These are phyloP conservation scores for Eretmocerus hayati DNA, from an alignment of 2,888 invertebrate genomes.

Conservation along the genomic window DNA sequence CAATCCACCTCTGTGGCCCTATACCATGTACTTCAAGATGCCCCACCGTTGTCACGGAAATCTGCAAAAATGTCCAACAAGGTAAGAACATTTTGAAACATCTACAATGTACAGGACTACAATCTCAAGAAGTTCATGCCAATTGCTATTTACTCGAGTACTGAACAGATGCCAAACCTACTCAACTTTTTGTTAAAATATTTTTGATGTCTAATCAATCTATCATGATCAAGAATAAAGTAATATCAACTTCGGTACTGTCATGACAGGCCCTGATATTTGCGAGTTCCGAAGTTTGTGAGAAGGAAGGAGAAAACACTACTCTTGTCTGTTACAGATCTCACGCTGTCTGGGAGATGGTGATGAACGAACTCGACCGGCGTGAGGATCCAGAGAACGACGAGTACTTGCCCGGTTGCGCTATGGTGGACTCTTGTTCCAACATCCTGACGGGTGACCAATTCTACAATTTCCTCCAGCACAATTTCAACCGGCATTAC, in stretches of 20 bases:
- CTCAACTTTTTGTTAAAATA: no score
- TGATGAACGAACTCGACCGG: slow-evolving; percentile 87
- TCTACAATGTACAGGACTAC: no score
- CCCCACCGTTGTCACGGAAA: slow-evolving; percentile 91
- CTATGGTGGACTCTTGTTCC: slow-evolving; percentile 92
- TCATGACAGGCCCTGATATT: no score
- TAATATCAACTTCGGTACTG: no score
- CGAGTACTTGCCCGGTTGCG: slow-evolving; percentile 84
- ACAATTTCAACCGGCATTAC: slow-evolving; percentile 89
- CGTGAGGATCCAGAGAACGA: slow-evolving; percentile 85
- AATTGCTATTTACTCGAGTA: no score
- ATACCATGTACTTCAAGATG: slow-evolving; percentile 97
- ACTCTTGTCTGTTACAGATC: no score
- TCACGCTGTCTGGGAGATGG: slow-evolving; percentile 95
- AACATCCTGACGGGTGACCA: slow-evolving; percentile 88
- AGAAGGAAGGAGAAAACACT: no score
- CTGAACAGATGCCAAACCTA: no score
- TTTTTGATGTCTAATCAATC: no score
- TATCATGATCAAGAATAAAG: no score
- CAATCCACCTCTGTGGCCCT: slow-evolving; percentile 93
- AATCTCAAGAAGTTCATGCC: neutral
- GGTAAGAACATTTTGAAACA: no score
- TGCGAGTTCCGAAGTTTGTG: no score
- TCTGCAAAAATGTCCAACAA: slow-evolving; percentile 82
- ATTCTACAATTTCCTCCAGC: slow-evolving; percentile 89